A percentile compares a stretch with the other conserved stretches of the same genome.
These are phyloP conservation scores for Eretmocerus hayati DNA, from an alignment of 2,888 invertebrate genomes.

Conservation along the genomic window DNA sequence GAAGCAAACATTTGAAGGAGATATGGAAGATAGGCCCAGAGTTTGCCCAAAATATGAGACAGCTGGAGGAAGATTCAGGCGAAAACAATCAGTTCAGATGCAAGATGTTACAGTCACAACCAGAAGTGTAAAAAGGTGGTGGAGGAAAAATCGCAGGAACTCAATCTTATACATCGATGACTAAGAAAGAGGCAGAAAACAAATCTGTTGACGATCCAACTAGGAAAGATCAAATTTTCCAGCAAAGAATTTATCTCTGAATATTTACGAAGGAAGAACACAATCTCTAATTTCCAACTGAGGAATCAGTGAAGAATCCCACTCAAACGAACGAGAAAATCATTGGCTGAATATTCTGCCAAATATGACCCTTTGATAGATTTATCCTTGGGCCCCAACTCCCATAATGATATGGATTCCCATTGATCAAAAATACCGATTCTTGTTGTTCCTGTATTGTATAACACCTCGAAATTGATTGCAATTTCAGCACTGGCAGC, in stretches of 20 bases:
- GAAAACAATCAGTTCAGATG: constrained; percentile 27
- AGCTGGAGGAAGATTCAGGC: constrained; percentile 2
- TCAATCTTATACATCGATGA: constrained; percentile 37
- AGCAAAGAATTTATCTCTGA: neutral
- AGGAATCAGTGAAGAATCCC: too few species aligned
- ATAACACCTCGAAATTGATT: too few species aligned
- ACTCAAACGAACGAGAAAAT: too few species aligned
- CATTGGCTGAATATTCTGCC: too few species aligned
- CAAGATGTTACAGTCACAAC: constrained; percentile 26
- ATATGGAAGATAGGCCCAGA: constrained; percentile 10
- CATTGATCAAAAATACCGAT: too few species aligned
- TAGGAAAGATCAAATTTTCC: neutral
- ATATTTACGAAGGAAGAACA: neutral
- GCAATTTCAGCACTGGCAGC: too few species aligned
- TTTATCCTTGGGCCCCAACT: too few species aligned
- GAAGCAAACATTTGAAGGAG: too few species aligned
- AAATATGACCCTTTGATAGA: too few species aligned
- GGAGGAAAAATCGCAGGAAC: constrained; percentile 10
- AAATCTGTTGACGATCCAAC: neutral
- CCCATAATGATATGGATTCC: too few species aligned
- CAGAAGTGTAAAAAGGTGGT: neutral
- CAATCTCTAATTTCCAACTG: neutral
- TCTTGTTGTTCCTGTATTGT: too few species aligned
- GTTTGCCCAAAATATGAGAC: constrained; percentile 7
- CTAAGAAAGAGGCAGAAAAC: constrained; percentile 18